Evolutionary conservation across 1,140 invertebrate species (phyloP).

Genomic region (Drosophila equinoxialis): DNA sequence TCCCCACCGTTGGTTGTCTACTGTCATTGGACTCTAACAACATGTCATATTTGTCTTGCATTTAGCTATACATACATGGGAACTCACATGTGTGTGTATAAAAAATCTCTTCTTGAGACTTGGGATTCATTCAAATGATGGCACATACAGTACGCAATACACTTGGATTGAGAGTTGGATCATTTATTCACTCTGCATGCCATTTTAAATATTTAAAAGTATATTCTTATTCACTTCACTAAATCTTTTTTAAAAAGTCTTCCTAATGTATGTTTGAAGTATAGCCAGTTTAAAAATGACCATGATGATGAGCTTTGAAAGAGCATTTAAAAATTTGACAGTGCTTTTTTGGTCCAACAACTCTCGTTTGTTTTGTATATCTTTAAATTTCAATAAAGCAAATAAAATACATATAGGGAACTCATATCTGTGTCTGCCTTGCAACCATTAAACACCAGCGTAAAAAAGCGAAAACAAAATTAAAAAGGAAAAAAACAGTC

Average conservation of each 20-base stretch:
- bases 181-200: no score
- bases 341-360: not conserved
- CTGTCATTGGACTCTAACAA: conserved; percentile 37
- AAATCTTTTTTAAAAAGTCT: no score
- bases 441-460: not conserved
- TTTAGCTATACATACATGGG: not conserved
- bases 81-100: not conserved
- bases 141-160: not conserved
- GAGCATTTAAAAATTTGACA: no score
- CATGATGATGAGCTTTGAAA: no score
- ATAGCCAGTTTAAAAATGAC: no score
- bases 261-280: no score
- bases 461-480: not conserved
- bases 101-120: conserved; percentile 35
- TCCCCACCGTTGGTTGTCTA: conserved; percentile 11
- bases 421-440: conserved; percentile 1
- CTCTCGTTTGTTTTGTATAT: not conserved
- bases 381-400: conserved; percentile 7
- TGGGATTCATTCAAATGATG: conserved; percentile 17
- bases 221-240: no score
- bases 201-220: no score
- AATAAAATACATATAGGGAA: conserved; percentile 6
- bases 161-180: not conserved
- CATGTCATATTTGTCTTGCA: not conserved
- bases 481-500: not conserved